These are phyloP conservation scores for Schizopygopsis pylzovi DNA, from an alignment of 2,797 vertebrate species.

Conservation along the genomic window DNA sequence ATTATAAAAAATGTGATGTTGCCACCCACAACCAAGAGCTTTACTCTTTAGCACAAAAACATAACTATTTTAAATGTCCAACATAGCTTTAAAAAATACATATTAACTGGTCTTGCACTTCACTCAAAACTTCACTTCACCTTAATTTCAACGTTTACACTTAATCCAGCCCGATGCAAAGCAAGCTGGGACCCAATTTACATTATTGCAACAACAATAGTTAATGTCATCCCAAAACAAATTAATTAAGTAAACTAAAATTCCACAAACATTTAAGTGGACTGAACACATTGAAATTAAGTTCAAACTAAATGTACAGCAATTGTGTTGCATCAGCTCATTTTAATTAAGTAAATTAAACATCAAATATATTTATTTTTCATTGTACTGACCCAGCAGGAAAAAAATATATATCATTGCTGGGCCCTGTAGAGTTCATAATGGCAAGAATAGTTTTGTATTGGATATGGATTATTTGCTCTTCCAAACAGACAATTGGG, in stretches of 20 bases:
- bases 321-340: background rate
- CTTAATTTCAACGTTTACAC: background rate
- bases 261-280: background rate
- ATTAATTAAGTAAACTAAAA: background rate
- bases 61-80: background rate
- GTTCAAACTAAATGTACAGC: background rate
- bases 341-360: background rate
- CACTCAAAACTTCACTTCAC: background rate
- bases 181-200: background rate
- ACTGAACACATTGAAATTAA: background rate
- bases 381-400: background rate
- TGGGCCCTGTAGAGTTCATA: background rate
- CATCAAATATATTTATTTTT: background rate
- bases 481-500: background rate
- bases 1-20: too few relatives aligned
- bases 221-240: background rate
- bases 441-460: background rate
- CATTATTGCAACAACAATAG: background rate
- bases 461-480: slow-evolving; percentile 3
- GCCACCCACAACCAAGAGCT: background rate
- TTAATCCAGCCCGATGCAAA: background rate
- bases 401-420: background rate
- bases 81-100: background rate
- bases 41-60: background rate
- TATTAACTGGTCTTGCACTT: background rate